These are phyloP conservation scores for Thryonomys swinderianus DNA, from an alignment of 2,113 vertebrate genomes.

Conservation along the genomic window DNA sequence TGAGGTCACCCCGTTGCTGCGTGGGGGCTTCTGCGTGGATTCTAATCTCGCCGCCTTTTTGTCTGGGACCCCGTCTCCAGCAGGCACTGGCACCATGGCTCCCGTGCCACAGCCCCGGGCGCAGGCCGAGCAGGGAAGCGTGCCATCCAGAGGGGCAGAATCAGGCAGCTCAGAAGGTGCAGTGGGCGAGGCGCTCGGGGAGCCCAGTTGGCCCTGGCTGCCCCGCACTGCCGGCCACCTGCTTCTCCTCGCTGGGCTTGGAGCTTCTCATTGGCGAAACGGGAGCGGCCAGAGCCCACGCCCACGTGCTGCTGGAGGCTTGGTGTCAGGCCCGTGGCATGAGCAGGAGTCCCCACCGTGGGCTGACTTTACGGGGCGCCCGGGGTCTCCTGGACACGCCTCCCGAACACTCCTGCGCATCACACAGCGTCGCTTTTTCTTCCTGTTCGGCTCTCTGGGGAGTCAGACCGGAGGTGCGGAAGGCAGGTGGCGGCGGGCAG, in stretches of 20 bases:
- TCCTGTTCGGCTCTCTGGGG: background rate
- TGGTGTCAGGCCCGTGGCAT: rapidly evolving
- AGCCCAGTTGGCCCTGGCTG: rapidly evolving
- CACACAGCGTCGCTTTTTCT: background rate
- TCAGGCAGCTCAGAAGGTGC: too few relatives aligned
- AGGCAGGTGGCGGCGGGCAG: background rate
- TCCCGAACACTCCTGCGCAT: rapidly evolving
- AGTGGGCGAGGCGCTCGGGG: rapidly evolving
- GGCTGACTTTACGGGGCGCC: rapidly evolving
- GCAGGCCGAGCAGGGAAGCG: background rate
- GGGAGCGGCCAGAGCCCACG: rapidly evolving
- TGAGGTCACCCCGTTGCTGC: background rate
- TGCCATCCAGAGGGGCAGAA: background rate
- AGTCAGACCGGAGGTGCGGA: rapidly evolving
- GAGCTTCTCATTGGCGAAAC: background rate
- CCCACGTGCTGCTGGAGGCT: rapidly evolving
- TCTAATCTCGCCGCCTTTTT: background rate
- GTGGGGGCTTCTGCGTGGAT: background rate
- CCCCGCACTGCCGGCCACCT: background rate
- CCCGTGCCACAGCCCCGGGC: background rate
- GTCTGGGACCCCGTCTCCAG: background rate
- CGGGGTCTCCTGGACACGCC: rapidly evolving
- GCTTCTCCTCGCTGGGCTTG: background rate
- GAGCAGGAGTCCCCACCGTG: rapidly evolving
- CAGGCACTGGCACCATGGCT: background rate